A percentile compares a stretch with the other conserved stretches of the same genome.
phyloP scores from a whole-genome alignment of 2,888 invertebrate species.

The Lapara coniferarum region DNA sequence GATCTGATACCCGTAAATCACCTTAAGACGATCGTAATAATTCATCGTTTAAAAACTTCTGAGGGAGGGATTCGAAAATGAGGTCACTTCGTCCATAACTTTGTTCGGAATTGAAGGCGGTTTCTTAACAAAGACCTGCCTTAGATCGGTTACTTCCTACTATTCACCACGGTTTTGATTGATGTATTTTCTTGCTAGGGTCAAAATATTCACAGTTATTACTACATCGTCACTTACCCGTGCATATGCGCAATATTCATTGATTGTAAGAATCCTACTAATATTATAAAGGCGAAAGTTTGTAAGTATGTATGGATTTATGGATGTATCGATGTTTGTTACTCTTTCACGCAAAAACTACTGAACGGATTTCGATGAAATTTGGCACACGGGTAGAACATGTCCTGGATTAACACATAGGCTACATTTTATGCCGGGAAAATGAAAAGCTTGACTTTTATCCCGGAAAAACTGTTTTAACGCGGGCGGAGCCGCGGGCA shows the following conservation, averaged over 20 bases:
- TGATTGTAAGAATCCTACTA: no score
- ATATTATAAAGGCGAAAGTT: no score
- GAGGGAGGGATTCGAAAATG: constrained; percentile 51
- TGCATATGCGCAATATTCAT: neutral
- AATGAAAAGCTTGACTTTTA: no score
- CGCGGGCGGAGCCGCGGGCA: no score
- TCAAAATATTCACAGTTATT: constrained; percentile 32
- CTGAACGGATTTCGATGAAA: no score
- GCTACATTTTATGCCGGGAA: no score
- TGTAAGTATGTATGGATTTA: no score
- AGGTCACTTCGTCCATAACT: constrained; percentile 52
- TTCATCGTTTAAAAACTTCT: constrained; percentile 63
- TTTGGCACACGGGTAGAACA: no score
- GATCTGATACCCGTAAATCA: constrained; percentile 50
- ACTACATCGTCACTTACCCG: neutral
- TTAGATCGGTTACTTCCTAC: constrained; percentile 16
- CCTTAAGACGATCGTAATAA: constrained; percentile 64
- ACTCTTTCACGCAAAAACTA: no score
- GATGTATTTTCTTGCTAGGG: constrained; percentile 5
- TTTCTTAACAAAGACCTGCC: constrained; percentile 21
- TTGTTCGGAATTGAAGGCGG: constrained; percentile 34
- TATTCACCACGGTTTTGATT: constrained; percentile 32
- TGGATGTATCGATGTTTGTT: no score
- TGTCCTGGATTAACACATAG: no score
- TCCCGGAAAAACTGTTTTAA: no score